A percentile compares a stretch with the other conserved stretches of the same genome.
Conservation (phyloP, 30 jellyfish, hydroid and myxozoan genomes). For the Sanderia malayensis region DNA sequence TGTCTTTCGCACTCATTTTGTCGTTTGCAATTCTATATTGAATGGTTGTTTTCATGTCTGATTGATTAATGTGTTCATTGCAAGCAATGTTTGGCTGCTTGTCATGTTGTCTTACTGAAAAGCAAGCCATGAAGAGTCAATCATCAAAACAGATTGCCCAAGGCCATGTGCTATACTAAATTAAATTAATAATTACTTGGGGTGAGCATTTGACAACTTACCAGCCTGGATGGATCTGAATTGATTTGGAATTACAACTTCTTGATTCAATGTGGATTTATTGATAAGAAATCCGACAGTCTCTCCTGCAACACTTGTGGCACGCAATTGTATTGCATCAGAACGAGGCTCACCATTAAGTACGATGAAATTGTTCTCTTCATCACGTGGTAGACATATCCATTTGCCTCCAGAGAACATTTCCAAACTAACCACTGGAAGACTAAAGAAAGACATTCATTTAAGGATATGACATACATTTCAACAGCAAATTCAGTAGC, state of each 20-base stretch:
- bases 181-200: too few relatives aligned
- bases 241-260: constrained; percentile 45
- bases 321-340: constrained; percentile 60
- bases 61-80: background rate
- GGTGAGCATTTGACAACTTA: constrained; percentile 10
- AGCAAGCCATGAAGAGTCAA: too few relatives aligned
- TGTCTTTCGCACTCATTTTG: background rate
- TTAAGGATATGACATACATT: too few relatives aligned
- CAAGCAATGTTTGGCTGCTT: background rate
- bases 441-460: constrained; percentile 56
- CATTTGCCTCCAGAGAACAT: constrained; percentile 68
- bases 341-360: constrained; percentile 2
- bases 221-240: constrained; percentile 62
- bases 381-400: constrained; percentile 70
- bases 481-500: too few relatives aligned
- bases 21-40: background rate
- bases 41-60: background rate
- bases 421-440: constrained; percentile 75
- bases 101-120: background rate
- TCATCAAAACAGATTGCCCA: background rate
- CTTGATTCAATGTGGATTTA: constrained; percentile 15
- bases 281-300: constrained; percentile 60
- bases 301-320: constrained; percentile 83
- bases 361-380: constrained; percentile 42
- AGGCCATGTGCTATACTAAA: background rate